These are phyloP conservation scores for Xiphorhynchus erythropygius DNA, from an alignment of 2,797 vertebrate species.

Conservation along the genomic window DNA sequence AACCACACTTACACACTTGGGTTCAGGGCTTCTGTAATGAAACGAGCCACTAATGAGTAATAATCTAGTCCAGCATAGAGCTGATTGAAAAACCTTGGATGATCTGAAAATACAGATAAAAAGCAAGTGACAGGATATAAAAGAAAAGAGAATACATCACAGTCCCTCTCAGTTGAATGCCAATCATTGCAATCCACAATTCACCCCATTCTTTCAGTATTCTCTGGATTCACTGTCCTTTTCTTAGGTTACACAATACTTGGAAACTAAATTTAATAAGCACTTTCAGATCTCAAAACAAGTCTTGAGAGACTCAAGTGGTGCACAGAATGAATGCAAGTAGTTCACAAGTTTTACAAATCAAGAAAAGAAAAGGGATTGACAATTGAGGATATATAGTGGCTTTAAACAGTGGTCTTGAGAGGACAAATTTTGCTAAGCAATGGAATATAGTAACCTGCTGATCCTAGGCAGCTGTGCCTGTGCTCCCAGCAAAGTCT, in stretches of 20 bases:
- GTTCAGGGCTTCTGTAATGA: conserved; percentile 85
- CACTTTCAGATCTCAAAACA: not conserved
- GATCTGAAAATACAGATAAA: conserved; percentile 73
- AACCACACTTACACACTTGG: conserved; percentile 83
- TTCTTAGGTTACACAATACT: not conserved
- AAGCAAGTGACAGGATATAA: not conserved
- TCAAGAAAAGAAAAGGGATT: not conserved
- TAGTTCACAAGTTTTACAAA: not conserved
- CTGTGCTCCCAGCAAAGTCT: not conserved
- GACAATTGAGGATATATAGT: not conserved
- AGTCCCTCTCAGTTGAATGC: not conserved
- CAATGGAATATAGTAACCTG: not conserved
- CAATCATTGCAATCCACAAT: not conserved
- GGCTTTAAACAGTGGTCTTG: not conserved
- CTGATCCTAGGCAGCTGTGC: not conserved
- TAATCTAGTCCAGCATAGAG: conserved; percentile 86
- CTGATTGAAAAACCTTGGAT: conserved; percentile 88
- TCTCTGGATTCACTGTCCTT: not conserved
- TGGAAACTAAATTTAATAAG: not conserved
- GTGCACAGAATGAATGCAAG: not conserved
- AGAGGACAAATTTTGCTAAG: not conserved
- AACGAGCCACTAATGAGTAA: conserved; percentile 84
- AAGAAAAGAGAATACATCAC: not conserved
- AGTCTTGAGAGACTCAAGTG: not conserved
- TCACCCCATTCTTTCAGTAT: not conserved